Base-by-base conservation (phyloP, 1,140 invertebrate species). In the Zaprionus taronus region DNA sequence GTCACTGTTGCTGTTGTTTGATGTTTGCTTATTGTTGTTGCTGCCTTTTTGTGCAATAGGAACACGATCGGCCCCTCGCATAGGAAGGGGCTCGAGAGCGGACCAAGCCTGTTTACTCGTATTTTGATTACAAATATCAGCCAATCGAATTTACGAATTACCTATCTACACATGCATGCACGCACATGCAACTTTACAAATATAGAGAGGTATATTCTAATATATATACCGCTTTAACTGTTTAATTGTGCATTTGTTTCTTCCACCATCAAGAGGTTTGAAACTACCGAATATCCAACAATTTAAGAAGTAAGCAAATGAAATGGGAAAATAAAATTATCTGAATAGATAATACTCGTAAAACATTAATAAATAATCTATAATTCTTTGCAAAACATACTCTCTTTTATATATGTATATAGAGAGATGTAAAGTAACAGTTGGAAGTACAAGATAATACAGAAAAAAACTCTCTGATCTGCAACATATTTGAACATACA, bases 121-220 rank as follows among this genome's bases (percentile, higher is more conserved):
- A 14, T 47, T 47, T 17, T n/a, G 41, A 47, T 47, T 47, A 47
- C 41, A 47, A 47, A 47, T 47, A 47, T 47, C 41, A 47, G 41
- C 41, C 41, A 47, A 47, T 47, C 12, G 6, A 41, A 47, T 47
- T 47, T 11, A 47, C n/a, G 41, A 47, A 47, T 47, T 47, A 47
- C 17, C 41, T 47, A 47, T 47, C 41, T 47, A 47, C 41, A 47
- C 41, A 17, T 47, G 41, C 41, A 20, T 47, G 41, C 41, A 47
- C 6, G 41, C 41, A 47, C 41, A 47, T 47, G 41, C n/a, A 47
- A 47, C 41, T 47, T 47, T 17, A 47, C 41, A 47, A 17, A 47
- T 47, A 17, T 20, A 17, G 41, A 47, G 41, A 47, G 41, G 17
- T 47, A 47, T 47, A 47, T 47, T 17, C 41, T 47, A 34, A 34